Conservation (phyloP, 2,888 invertebrate genomes). For the Graphium colonna region DNA sequence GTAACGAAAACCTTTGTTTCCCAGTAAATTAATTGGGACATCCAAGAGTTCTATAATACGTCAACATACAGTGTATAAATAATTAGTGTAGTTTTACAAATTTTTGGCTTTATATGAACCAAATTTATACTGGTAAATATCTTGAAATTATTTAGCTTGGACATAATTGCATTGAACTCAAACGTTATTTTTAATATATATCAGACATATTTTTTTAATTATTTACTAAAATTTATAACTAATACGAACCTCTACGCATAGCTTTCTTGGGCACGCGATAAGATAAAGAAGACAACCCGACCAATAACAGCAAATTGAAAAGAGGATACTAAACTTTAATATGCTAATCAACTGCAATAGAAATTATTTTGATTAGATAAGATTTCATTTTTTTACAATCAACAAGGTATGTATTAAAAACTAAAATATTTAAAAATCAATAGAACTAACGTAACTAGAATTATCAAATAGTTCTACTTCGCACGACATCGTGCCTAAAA, state of each 20-base stretch:
- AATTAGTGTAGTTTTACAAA: too few species aligned
- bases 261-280: conserved; percentile 56
- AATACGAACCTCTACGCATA: conserved; percentile 53
- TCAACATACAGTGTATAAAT: too few species aligned
- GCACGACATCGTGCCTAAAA: too few species aligned
- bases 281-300: conserved; percentile 63
- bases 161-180: too few species aligned
- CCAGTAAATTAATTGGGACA: conserved; percentile 60
- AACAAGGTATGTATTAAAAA: background rate
- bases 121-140: too few species aligned
- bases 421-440: background rate
- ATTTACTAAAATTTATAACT: background rate
- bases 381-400: background rate
- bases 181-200: too few species aligned
- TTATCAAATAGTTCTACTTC: too few species aligned
- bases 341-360: conserved; percentile 54
- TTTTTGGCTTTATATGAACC: too few species aligned
- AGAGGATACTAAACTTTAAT: conserved; percentile 47
- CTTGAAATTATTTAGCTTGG: too few species aligned
- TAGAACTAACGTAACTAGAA: too few species aligned
- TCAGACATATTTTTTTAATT: conserved; percentile 6
- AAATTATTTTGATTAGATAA: conserved; percentile 6
- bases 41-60: conserved; percentile 63
- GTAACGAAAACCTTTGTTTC: conserved; percentile 66
- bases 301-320: conserved; percentile 61